Base-by-base conservation (phyloP, 2,888 invertebrate species). In the Serripes groenlandicus region DNA sequence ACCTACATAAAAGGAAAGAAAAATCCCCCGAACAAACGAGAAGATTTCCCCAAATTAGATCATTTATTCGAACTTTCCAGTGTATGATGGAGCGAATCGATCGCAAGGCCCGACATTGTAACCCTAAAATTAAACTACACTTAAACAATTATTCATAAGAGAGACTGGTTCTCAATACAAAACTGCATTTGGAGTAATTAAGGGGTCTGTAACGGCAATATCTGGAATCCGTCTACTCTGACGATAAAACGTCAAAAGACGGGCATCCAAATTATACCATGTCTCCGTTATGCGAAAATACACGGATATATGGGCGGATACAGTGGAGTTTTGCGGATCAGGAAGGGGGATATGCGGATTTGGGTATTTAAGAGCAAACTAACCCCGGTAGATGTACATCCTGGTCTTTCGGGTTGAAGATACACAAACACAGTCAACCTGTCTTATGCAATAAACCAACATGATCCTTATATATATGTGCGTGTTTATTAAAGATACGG, bases 141-240 rank as follows among this genome's bases (percentile, higher is more conserved):
- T 86, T 83, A 86, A 86, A 77, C 76, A 81, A 79, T 81, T 81
- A 79, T 69, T 79, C 77, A 34, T 69, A 68, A 42, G 68, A 68
- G 52, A 68, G 76, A 73, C 73, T 75, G 54, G 66, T 54, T 76
- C 58, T 62, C 70, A 69, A 75, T 81, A 68, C 58, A 81, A n/a
- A 76, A 77, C 70, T 77, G 73, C 68, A 81, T 81, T 81, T 76
- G 72, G 32, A 58, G 73, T 76, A 81, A 81, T 81, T 77, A 81
- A 72, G 73, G 71, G 76, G 72, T 81, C 69, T 37, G 68, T 28
- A 69, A 58, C 72, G 68, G 49, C n/a, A 23, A 28, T 30, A 58
- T 76, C 81, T 81, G 81, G 72, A 58, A 68, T 37, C 23, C 72
- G 42, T 81, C 81, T 60, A 9, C 23, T 9, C 49, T 32, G 75